phyloP scores from a whole-genome alignment of 2,888 invertebrate species.

The Drosophila kambysellisi region DNA sequence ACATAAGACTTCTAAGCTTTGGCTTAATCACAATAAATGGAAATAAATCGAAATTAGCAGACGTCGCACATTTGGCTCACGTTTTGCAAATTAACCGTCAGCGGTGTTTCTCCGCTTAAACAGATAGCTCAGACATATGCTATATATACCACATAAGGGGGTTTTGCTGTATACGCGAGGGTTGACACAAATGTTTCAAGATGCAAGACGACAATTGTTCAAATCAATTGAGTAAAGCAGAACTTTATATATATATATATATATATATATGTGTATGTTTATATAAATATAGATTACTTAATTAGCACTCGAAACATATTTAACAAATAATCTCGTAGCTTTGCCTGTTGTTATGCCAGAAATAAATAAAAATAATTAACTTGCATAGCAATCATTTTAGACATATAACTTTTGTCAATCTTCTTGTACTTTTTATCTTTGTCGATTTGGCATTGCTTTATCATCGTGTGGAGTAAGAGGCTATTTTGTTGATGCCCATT shows the following conservation, averaged over 20 bases:
- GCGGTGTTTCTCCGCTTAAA: slow-evolving; percentile 26
- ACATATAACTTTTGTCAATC: too few species aligned
- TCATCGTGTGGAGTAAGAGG: background rate
- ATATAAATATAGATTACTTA: background rate
- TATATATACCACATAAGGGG: slow-evolving; percentile 16
- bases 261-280: background rate
- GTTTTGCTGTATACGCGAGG: slow-evolving; percentile 6
- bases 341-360: background rate
- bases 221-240: background rate
- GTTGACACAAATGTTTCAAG: background rate
- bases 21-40: slow-evolving; percentile 67
- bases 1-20: slow-evolving; percentile 14
- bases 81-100: slow-evolving; percentile 65
- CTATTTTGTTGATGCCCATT: slow-evolving; percentile 20
- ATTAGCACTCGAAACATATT: background rate
- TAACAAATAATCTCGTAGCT: background rate
- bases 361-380: too few species aligned
- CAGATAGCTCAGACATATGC: slow-evolving; percentile 17
- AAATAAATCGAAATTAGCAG: slow-evolving; percentile 73
- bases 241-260: background rate
- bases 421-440: too few species aligned
- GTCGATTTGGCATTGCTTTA: background rate
- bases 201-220: background rate
- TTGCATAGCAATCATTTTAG: too few species aligned
- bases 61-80: slow-evolving; percentile 59